These are phyloP conservation scores for Oreochromis niloticus DNA, from an alignment of 2,113 vertebrate species.

Conservation along the genomic window DNA sequence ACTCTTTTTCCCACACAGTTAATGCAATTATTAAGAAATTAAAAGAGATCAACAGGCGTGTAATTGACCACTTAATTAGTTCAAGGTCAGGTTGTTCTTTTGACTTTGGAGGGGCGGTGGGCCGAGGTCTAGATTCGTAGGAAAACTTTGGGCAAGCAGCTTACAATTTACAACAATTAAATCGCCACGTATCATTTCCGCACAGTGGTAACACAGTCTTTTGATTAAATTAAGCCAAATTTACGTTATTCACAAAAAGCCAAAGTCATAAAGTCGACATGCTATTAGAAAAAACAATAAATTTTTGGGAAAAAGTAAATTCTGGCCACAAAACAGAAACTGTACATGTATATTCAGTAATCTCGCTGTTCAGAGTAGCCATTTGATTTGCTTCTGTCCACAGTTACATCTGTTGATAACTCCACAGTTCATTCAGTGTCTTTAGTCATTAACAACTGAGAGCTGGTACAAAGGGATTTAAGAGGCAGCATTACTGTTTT, in stretches of 20 bases:
- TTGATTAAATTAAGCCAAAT: not conserved
- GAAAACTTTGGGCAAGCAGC: not conserved
- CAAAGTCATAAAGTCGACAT: not conserved
- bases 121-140: not conserved
- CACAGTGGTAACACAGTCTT: not conserved
- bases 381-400: constrained; percentile 56
- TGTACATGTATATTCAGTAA: constrained; percentile 1
- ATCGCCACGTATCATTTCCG: not conserved
- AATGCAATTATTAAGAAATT: constrained; percentile 73
- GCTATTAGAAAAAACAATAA: constrained; percentile 1
- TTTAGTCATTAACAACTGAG: constrained; percentile 73
- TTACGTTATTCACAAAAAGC: not conserved
- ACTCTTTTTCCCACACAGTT: constrained; percentile 61
- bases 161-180: not conserved
- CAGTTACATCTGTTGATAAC: constrained; percentile 59
- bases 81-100: constrained; percentile 66
- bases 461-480: constrained; percentile 75
- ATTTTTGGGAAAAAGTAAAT: constrained; percentile 9
- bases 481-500: constrained; percentile 76
- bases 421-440: constrained; percentile 65
- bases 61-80: constrained; percentile 73
- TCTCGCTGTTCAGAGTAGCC: constrained; percentile 31
- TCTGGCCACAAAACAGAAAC: constrained; percentile 7
- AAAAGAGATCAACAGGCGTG: constrained; percentile 72
- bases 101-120: constrained; percentile 33